Conservation (phyloP, 2,113 vertebrate species). For the Martes martes region DNA sequence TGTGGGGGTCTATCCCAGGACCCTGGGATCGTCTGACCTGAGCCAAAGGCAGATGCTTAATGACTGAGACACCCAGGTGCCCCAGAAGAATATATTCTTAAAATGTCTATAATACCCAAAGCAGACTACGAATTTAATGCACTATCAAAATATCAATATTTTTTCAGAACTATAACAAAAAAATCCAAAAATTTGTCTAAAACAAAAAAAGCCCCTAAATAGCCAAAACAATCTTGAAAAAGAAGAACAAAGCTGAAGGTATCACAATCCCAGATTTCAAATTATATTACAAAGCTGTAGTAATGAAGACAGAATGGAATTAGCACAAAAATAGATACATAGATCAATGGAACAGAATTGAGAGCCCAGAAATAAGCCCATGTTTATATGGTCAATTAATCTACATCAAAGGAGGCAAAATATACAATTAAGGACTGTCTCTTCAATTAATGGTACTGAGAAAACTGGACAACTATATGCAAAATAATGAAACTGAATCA, state of each 20-base stretch:
- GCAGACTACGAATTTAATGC: background rate
- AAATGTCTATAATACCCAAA: background rate
- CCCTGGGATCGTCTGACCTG: too few relatives aligned
- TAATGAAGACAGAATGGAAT: background rate
- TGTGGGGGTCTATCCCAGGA: too few relatives aligned
- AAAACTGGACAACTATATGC: background rate
- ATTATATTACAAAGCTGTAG: background rate
- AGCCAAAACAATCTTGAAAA: background rate
- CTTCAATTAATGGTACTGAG: background rate
- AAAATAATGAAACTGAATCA: background rate
- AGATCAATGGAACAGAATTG: background rate
- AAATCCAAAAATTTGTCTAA: background rate
- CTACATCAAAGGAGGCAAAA: background rate
- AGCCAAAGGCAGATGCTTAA: too few relatives aligned
- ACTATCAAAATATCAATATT: background rate
- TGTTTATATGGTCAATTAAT: background rate
- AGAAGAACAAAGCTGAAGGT: background rate
- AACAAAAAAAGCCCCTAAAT: background rate
- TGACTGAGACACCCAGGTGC: too few relatives aligned
- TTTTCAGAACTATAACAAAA: background rate
- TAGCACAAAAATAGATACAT: background rate
- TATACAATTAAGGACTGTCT: background rate
- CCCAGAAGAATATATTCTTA: background rate
- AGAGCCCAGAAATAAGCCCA: background rate
- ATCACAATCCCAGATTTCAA: background rate